A percentile compares a stretch with the other conserved stretches of the same genome.
Conservation (phyloP, 1,140 invertebrate genomes). For the Musca domestica region DNA sequence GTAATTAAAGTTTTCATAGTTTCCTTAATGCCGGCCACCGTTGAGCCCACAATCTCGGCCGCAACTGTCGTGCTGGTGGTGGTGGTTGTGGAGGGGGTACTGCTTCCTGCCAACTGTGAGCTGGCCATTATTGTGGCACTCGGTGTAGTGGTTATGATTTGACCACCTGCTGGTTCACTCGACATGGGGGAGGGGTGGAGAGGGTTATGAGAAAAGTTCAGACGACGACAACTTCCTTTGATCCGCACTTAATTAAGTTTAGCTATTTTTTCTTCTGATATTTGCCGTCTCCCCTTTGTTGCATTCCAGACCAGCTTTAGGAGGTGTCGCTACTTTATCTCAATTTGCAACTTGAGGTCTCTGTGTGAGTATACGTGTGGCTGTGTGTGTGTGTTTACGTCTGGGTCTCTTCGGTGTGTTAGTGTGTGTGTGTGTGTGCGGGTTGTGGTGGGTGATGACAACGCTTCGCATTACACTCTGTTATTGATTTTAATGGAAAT, state of each 20-base stretch:
- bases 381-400: neutral
- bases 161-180: too few relatives aligned
- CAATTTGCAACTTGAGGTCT: too few relatives aligned
- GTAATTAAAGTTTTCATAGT: constrained; percentile 46
- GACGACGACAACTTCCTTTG: too few relatives aligned
- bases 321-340: too few relatives aligned
- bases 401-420: neutral
- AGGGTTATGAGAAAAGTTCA: too few relatives aligned
- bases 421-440: neutral
- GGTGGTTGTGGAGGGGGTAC: neutral
- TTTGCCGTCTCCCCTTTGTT: too few relatives aligned
- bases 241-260: too few relatives aligned
- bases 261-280: too few relatives aligned
- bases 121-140: neutral
- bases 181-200: too few relatives aligned
- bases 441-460: neutral
- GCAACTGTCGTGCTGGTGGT: neutral
- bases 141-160: neutral
- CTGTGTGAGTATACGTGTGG: too few relatives aligned
- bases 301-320: too few relatives aligned
- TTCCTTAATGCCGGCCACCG: constrained; percentile 33
- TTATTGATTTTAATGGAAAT: neutral
- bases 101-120: neutral
- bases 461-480: too few relatives aligned
- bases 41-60: constrained; percentile 40